Evolutionary conservation across 2,797 vertebrate species (phyloP), one percentile per base, ranked within the genome.

Genomic region (Microcaecilia unicolor): DNA sequence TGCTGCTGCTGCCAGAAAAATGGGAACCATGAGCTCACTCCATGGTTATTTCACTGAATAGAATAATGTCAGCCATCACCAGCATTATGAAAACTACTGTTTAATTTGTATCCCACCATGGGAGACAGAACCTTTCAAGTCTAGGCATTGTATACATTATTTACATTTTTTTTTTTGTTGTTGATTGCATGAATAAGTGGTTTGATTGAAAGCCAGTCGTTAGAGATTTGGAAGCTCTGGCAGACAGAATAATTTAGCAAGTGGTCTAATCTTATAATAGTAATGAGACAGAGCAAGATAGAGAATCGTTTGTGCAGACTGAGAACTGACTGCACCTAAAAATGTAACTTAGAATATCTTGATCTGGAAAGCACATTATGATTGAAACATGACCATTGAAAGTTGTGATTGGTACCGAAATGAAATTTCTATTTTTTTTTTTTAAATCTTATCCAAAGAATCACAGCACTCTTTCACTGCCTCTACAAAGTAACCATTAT

Each of bases 131-230:
- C 22, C 42, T 67, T 64, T 58, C 58, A 72, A 64, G 59, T 55
- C 21, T 27, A 53, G 38, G 54, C 62, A 63, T 30, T 43, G 31
- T 56, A 55, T 61, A 46, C 44, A 25, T 55, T 66, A 58, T 62
- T 64, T 67, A 41, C 11, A n/a, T n/a, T n/a, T 64, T 71, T 74
- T 57, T 64, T 71, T 74, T 57, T 68, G 31, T 64, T 71, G 74
- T 57, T 68, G 31, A 72, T 69, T 67, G 67, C 38, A 45, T 58
- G 51, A 47, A 56, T 61, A 56, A 74, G 67, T 59, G 61, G 58
- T 35, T 56, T 61, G 34, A 68, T 35, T 58, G 51, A 67, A 70
- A 57, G 28, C 5, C n/a, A 22, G 37, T 51, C 49, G 13, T 37
- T 48, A 53, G 47, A 42, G 15, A 31, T 17, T 40, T 55, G 12